A percentile compares a stretch with the other conserved stretches of the same genome.
phyloP scores from a whole-genome alignment of 2,113 vertebrate genomes.

The Myxocyprinus asiaticus region DNA sequence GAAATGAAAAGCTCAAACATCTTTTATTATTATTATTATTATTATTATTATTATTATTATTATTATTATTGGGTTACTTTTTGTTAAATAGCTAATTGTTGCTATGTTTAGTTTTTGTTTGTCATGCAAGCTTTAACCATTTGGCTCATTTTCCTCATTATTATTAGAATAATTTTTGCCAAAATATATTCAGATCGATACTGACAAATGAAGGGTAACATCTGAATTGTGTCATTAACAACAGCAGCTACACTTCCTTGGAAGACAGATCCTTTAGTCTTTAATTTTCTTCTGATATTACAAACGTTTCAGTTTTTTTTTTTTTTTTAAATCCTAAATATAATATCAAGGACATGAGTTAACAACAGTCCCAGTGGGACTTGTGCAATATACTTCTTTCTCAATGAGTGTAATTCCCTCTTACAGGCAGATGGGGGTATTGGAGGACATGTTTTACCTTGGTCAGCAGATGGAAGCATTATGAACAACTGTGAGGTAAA shows the following conservation, averaged over 20 bases:
- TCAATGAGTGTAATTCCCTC: neutral
- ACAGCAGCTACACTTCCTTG: neutral
- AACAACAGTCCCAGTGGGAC: neutral
- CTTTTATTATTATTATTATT: slow-evolving; percentile 11
- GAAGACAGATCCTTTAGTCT: slow-evolving; percentile 1
- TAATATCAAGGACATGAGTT: neutral
- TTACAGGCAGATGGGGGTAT: slow-evolving; percentile 28
- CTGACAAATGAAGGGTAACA: neutral
- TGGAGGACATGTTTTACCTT: neutral
- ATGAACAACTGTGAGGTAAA: neutral
- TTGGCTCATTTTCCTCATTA: slow-evolving; percentile 31
- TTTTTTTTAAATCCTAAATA: neutral
- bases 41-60: too few species aligned
- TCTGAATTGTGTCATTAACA: neutral
- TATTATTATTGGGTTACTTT: slow-evolving; percentile 1
- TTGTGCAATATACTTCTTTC: neutral
- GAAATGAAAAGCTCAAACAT: slow-evolving; percentile 25
- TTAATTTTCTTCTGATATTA: neutral
- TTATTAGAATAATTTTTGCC: slow-evolving; percentile 32
- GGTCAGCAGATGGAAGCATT: slow-evolving; percentile 3
- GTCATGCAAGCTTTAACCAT: slow-evolving; percentile 13
- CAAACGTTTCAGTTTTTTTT: neutral
- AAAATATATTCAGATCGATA: slow-evolving; percentile 27
- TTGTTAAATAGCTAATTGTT: slow-evolving; percentile 10
- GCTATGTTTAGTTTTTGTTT: slow-evolving; percentile 1